These are phyloP conservation scores for Diaprepes abbreviatus DNA, from an alignment of 2,888 invertebrate species.

Conservation along the genomic window DNA sequence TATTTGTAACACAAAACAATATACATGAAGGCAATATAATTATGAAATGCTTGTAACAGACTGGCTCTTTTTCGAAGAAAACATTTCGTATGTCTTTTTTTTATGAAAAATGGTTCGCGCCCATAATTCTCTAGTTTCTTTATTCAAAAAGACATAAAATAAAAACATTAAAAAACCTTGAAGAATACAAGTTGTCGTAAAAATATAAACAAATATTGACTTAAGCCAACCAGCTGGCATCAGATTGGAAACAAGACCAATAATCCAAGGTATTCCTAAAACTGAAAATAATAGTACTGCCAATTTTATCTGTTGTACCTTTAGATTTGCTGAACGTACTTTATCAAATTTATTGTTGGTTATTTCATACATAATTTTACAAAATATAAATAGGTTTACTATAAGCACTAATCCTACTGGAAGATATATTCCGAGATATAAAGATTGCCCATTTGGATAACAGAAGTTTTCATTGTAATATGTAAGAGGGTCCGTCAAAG, in stretches of 20 bases:
- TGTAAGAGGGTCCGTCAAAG: conserved; percentile 67
- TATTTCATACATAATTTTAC: conserved; percentile 70
- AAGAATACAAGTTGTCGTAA: conserved; percentile 71
- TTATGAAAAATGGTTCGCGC: conserved; percentile 57
- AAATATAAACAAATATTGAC: conserved; percentile 67
- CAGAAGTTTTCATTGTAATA: conserved; percentile 71
- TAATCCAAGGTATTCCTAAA: conserved; percentile 75
- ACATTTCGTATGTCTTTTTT: conserved; percentile 15
- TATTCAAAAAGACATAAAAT: conserved; percentile 74
- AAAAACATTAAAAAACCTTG: conserved; percentile 76
- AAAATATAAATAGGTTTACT: conserved; percentile 73
- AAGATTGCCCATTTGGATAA: conserved; percentile 71
- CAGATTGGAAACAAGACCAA: conserved; percentile 70
- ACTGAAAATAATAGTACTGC: conserved; percentile 74
- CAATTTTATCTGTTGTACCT: conserved; percentile 69
- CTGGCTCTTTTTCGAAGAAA: conserved; percentile 25
- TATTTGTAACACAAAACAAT: too few species aligned
- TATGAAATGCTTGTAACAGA: conserved; percentile 25
- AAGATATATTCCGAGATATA: conserved; percentile 72
- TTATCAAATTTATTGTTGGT: conserved; percentile 64
- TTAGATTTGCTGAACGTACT: conserved; percentile 9
- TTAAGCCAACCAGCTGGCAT: conserved; percentile 55
- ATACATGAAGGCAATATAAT: not conserved
- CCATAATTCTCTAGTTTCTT: conserved; percentile 73
- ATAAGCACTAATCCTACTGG: conserved; percentile 71